Percentiles rank a stretch among this genome's conserved stretches.
phyloP scores from a whole-genome alignment of 2,797 vertebrate species.

The Epinephelus coioides region DNA sequence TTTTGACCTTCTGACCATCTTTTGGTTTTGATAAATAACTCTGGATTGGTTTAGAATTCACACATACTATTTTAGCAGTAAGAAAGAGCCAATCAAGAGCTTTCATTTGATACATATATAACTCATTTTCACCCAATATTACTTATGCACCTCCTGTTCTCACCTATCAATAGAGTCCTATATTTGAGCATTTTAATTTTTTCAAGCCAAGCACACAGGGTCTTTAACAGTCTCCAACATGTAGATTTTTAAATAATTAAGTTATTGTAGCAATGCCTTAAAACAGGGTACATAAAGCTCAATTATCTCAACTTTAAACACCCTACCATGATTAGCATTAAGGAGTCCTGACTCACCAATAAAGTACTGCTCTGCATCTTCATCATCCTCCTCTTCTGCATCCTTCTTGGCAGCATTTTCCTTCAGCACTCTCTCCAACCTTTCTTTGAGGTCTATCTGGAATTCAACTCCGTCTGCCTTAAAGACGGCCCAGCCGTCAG shows the following conservation, averaged over 20 bases:
- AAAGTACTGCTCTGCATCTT: slow-evolving; percentile 71
- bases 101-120: no score
- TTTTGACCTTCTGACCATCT: no score
- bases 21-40: no score
- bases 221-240: not conserved
- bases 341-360: slow-evolving; percentile 77
- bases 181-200: no score
- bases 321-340: not conserved
- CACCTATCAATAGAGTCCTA: no score
- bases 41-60: no score
- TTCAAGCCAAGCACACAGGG: not conserved
- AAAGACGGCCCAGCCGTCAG: slow-evolving; percentile 64
- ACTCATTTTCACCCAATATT: no score
- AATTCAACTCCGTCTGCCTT: slow-evolving; percentile 81
- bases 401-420: slow-evolving; percentile 39
- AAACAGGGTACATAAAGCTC: not conserved
- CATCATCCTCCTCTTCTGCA: slow-evolving; percentile 37
- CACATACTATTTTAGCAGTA: no score
- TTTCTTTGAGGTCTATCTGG: slow-evolving; percentile 77
- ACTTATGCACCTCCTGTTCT: no score
- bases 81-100: no score
- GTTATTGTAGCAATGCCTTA: not conserved
- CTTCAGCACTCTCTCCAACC: slow-evolving; percentile 46
- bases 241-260: not conserved
- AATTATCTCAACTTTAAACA: not conserved